phyloP scores from a whole-genome alignment of 1,140 invertebrate genomes.

The Drosophila auraria region DNA sequence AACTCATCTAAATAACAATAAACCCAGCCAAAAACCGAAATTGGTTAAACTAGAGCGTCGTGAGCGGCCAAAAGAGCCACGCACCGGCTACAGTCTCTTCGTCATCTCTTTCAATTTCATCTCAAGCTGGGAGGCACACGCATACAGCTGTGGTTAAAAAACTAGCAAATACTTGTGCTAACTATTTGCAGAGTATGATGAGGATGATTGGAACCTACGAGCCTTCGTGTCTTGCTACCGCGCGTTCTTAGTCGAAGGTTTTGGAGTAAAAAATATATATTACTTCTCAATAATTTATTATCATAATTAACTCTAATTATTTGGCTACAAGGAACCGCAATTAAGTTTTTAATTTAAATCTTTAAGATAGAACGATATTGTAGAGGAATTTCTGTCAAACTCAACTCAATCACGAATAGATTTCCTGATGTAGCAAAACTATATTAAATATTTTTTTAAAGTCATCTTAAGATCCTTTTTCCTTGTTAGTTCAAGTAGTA shows the following conservation, averaged over 20 bases:
- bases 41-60: slow-evolving; percentile 59
- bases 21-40: slow-evolving; percentile 35
- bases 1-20: slow-evolving; percentile 79
- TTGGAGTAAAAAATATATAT: neutral
- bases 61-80: slow-evolving; percentile 20
- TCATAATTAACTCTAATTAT: no score
- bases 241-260: neutral
- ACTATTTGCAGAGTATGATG: no score
- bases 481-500: neutral
- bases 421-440: neutral
- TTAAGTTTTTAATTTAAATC: neutral
- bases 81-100: slow-evolving; percentile 15
- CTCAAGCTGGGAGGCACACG: slow-evolving; percentile 43
- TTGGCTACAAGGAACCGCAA: no score
- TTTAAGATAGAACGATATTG: neutral
- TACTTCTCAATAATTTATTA: neutral
- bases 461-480: no score
- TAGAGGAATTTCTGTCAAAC: neutral
- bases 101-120: slow-evolving; percentile 29
- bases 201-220: no score
- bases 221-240: neutral
- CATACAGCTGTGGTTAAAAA: neutral
- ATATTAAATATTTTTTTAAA: neutral
- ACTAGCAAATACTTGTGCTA: neutral
- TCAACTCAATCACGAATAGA: no score